phyloP scores from a whole-genome alignment of 1,140 invertebrate species.

The Drosophila truncata region DNA sequence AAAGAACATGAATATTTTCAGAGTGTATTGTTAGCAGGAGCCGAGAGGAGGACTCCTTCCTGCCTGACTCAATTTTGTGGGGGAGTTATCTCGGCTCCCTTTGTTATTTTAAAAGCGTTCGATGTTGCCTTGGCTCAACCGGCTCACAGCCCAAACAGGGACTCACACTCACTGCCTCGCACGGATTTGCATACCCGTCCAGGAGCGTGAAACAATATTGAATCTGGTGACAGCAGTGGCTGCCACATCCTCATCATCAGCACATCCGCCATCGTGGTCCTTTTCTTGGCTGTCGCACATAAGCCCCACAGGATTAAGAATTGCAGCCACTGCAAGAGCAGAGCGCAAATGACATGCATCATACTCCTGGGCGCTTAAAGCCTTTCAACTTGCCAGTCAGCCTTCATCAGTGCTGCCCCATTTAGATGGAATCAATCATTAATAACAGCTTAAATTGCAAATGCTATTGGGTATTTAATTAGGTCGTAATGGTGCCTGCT shows the following conservation, averaged over 20 bases:
- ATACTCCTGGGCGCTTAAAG: slow-evolving; percentile 53
- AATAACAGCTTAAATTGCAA: background rate
- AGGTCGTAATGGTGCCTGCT: no score
- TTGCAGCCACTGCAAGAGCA: slow-evolving; percentile 42
- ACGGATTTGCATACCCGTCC: slow-evolving; percentile 59
- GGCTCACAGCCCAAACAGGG: slow-evolving; percentile 43
- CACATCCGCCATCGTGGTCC: slow-evolving; percentile 31
- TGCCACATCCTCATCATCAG: slow-evolving; percentile 26
- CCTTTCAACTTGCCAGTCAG: slow-evolving; percentile 11
- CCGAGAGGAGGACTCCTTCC: background rate
- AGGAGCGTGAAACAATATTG: slow-evolving; percentile 71
- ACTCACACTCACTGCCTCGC: slow-evolving; percentile 8
- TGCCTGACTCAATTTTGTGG: slow-evolving; percentile 17
- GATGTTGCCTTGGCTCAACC: slow-evolving; percentile 14
- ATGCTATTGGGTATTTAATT: background rate
- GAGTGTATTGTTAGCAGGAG: slow-evolving; percentile 7
- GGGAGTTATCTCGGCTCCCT: slow-evolving; percentile 2
- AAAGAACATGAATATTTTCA: background rate
- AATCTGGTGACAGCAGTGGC: slow-evolving; percentile 43
- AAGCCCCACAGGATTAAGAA: slow-evolving; percentile 65
- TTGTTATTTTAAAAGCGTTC: slow-evolving; percentile 32
- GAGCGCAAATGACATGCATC: slow-evolving; percentile 26
- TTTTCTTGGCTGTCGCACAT: slow-evolving; percentile 51
- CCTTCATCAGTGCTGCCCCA: slow-evolving; percentile 10
- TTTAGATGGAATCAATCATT: slow-evolving; percentile 4